Evolutionary conservation across 2,797 vertebrate species (phyloP).

Genomic region (Gallinago nigripennis): DNA sequence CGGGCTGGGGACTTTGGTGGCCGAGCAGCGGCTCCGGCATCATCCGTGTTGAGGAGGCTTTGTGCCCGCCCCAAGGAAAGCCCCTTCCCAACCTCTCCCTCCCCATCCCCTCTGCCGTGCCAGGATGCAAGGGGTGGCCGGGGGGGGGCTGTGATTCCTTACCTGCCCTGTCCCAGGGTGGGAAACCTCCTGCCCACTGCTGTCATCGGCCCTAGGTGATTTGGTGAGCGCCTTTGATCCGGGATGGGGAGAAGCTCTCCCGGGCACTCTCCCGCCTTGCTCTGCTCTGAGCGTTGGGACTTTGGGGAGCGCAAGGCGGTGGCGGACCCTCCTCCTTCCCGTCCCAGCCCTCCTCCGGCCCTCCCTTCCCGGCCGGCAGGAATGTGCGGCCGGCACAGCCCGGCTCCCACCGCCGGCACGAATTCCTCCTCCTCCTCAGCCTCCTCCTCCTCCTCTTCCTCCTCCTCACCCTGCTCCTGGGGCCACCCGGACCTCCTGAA

Average conservation of each 20-base stretch:
- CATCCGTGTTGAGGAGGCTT: not conserved
- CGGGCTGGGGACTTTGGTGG: rapidly evolving
- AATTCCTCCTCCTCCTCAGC: slow-evolving; percentile 1
- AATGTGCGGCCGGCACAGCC: slow-evolving; percentile 51
- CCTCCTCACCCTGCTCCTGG: not conserved
- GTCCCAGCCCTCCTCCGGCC: slow-evolving; percentile 59
- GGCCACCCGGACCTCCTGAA: not conserved
- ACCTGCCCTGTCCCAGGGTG: slow-evolving; percentile 68
- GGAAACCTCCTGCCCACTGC: slow-evolving; percentile 73
- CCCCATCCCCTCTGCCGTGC: not conserved
- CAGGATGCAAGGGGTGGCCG: not conserved
- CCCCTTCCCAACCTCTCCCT: not conserved
- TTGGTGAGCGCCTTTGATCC: not conserved
- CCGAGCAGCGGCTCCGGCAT: not conserved
- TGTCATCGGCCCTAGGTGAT: slow-evolving; percentile 46
- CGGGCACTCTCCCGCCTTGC: not conserved
- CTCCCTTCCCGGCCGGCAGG: slow-evolving; percentile 68
- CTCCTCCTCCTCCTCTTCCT: not conserved
- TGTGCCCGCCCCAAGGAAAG: not conserved
- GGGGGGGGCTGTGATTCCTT: not conserved
- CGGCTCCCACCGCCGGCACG: not conserved
- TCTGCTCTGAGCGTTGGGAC: not conserved
- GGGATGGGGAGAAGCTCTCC: not conserved
- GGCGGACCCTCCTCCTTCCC: slow-evolving; percentile 65
- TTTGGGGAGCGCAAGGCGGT: slow-evolving; percentile 28